A percentile compares a stretch with the other conserved stretches of the same genome.
Conservation (phyloP, 2,888 invertebrate genomes). For the Parochlus steinenii region DNA sequence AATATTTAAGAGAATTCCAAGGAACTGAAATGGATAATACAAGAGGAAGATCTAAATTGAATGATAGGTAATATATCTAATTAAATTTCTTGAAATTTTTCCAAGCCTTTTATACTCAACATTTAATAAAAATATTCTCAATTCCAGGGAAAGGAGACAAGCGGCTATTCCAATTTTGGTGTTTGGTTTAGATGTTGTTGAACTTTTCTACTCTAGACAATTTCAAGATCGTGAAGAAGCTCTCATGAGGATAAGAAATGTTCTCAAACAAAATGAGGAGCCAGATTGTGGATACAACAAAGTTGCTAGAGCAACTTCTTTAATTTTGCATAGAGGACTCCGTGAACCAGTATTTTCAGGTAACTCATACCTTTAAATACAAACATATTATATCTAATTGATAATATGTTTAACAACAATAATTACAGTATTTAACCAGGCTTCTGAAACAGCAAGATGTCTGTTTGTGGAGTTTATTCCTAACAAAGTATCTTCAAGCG, state of each 20-base stretch:
- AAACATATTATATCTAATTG: too few species aligned
- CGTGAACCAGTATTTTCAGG: conserved; percentile 81
- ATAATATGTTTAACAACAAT: too few species aligned
- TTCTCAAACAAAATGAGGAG: conserved; percentile 12
- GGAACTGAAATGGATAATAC: conserved; percentile 29
- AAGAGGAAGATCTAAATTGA: conserved; percentile 34
- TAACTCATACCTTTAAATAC: too few species aligned
- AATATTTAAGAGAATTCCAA: conserved; percentile 59
- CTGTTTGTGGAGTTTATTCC: conserved; percentile 74
- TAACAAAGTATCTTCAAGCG: conserved; percentile 66
- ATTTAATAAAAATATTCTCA: too few species aligned
- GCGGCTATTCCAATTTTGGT: conserved; percentile 81
- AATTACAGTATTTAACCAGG: conserved; percentile 69
- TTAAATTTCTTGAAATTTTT: too few species aligned
- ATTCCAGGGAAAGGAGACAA: conserved; percentile 69
- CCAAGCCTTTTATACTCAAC: too few species aligned
- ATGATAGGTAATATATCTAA: too few species aligned
- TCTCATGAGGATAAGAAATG: conserved; percentile 41
- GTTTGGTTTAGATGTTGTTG: conserved; percentile 53
- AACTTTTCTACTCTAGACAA: conserved; percentile 79
- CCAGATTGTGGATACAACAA: conserved; percentile 43
- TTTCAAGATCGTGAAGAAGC: conserved; percentile 83
- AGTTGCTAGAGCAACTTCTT: conserved; percentile 63
- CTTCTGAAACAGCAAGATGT: conserved; percentile 63
- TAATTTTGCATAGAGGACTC: conserved; percentile 60